Base-by-base conservation (phyloP, 37 sponge, comb jelly and placozoan genomes). In the Eunapius fragilis region DNA sequence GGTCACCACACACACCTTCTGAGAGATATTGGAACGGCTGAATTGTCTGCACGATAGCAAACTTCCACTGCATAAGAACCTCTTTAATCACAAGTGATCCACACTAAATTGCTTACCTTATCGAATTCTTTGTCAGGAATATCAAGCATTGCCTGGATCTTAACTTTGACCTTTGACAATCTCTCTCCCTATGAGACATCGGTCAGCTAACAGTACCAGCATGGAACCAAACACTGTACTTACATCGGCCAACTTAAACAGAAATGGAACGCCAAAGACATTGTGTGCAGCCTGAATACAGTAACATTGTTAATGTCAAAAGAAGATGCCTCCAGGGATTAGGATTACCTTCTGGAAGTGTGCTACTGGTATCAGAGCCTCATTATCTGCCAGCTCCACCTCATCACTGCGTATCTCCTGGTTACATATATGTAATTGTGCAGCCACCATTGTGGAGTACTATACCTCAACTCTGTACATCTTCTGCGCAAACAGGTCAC, bases 211-310 rank as follows among this genome's bases (percentile, higher is more conserved):
- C 75, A 87, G 30, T 37, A 67, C 2, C 24, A 38, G 25, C 37
- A 67, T 14, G 14, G 23, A 17, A 26, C 27, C 24, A 0, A 47
- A 1, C 27, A 68, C 11, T 7, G 22, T 13, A 85, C 94, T 83
- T 70, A 95, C 98, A 84, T 95, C 92, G 74, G 77, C 85, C 28
- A 95, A 31, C 71, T 86, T 91, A 41, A 98, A 50, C 12, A 96
- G 78, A 78, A 98, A 98, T 13, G 99, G 99, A 26, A 91, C 81
- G 2, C 94, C 98, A 87, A 98, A 98, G 32, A 83, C 86, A 69
- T 96, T 91, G 82, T 85, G 87, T 36, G 83, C 74, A 31, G 89
- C 86, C 87, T 82, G 37, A 70, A 31, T 13, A 86, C 68, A 35
- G 25, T 37, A 48, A 25, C 45, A 70, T 25, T 34, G 38, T 33